Base-by-base conservation (phyloP, 2,888 invertebrate genomes). In the Drosophila anomalata region DNA sequence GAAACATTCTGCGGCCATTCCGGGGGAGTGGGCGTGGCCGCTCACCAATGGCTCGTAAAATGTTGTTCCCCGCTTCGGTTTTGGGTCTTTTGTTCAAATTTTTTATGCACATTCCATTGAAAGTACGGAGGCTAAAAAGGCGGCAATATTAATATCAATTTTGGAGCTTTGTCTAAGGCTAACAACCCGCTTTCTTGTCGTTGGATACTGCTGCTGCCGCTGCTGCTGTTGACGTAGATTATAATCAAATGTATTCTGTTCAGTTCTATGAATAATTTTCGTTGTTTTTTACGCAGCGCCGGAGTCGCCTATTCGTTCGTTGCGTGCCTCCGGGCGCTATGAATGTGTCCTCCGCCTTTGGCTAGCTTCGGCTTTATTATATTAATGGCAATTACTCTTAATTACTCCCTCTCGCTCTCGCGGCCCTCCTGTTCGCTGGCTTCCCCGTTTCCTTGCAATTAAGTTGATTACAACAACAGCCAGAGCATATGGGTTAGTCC, bases 351-450 rank as follows among this genome's bases (percentile, higher is more conserved):
- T 53, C 31, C 53, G 11, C 54, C 58, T 24, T 5, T 11, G 39
- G 65, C 53, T 52, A 47, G 61, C 58, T 68, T 75, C 76, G 52
- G 72, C 74, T 75, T 76, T 84, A 80, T 88, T 87, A 75, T 73
- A 80, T 87, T 87, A 88, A 84, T 76, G 73, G 68, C 87, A 77
- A 85, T 88, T 85, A 87, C 75, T 88, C 84, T 84, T 80, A 88
- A 80, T 78, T 78, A 85, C 57, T 68, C 76, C 69, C 62, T 66
- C 75, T 79, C 71, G 61, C 63, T 68, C 59, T 57, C 24, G 36
- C 36, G n/a, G 6, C 7, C n/a, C n/a, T n/a, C 36, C 14, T 36
- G n/a, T 1, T 6, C n/a, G 6, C 36, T 36, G 36, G 29, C 39
- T 31, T 17, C 31, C 17, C 46, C 41, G 59, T 48, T 58, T 20